Percentiles rank a stretch among this genome's conserved stretches.
These are phyloP conservation scores for Lagenorhynchus albirostris DNA, from an alignment of 2,113 vertebrate species.

Conservation along the genomic window DNA sequence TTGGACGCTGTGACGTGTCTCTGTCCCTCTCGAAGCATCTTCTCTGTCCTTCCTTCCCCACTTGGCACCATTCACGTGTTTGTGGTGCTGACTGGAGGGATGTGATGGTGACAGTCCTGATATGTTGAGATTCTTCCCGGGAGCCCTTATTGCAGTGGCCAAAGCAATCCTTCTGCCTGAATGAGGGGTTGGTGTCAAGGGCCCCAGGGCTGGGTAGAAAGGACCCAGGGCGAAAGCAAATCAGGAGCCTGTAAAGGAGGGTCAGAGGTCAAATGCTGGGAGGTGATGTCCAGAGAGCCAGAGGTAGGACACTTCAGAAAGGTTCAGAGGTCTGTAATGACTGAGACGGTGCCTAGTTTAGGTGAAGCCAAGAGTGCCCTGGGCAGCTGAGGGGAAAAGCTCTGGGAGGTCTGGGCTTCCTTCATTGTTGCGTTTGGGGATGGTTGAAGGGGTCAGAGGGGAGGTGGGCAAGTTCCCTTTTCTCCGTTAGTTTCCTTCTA, in stretches of 20 bases:
- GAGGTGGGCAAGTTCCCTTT: fast-evolving
- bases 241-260: background rate
- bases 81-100: background rate
- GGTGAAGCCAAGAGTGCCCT: background rate
- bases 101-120: too few species aligned
- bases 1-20: background rate
- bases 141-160: background rate
- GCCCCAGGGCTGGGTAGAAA: too few species aligned
- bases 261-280: background rate
- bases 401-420: fast-evolving
- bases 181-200: background rate
- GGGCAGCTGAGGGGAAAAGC: fast-evolving
- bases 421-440: fast-evolving
- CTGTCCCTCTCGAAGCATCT: background rate
- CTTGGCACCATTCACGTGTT: fast-evolving
- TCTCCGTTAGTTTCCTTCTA: background rate
- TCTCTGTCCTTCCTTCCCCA: background rate
- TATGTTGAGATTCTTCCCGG: background rate
- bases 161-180: background rate
- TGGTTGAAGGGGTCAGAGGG: background rate
- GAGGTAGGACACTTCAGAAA: background rate
- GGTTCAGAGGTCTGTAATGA: fast-evolving
- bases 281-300: background rate
- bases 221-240: background rate
- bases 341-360: fast-evolving